These are phyloP conservation scores for Hyphantria cunea DNA, from an alignment of 1,140 invertebrate genomes.

Conservation along the genomic window DNA sequence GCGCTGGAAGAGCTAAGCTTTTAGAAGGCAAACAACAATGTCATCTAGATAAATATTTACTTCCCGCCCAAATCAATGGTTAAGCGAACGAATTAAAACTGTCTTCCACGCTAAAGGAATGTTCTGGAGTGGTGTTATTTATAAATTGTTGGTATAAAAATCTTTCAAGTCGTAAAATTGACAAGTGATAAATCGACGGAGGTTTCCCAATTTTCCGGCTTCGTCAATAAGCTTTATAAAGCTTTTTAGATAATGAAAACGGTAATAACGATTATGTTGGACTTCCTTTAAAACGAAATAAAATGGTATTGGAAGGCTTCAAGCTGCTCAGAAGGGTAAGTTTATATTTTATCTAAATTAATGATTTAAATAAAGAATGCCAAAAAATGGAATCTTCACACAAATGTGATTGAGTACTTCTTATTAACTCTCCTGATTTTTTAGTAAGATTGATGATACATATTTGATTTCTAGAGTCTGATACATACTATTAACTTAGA, in stretches of 20 bases:
- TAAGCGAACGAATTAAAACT: slow-evolving; percentile 44
- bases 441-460: too few relatives aligned
- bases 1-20: slow-evolving; percentile 29
- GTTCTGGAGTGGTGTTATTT: slow-evolving; percentile 11
- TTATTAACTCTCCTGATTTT: too few relatives aligned
- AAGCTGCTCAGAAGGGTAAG: slow-evolving; percentile 44
- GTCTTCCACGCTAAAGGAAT: neutral
- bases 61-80: slow-evolving; percentile 45
- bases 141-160: slow-evolving; percentile 37
- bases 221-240: slow-evolving; percentile 22
- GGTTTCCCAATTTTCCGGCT: slow-evolving; percentile 34
- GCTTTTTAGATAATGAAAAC: slow-evolving; percentile 19
- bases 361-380: too few relatives aligned
- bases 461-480: too few relatives aligned
- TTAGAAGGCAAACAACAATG: slow-evolving; percentile 14
- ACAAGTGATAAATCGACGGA: slow-evolving; percentile 37
- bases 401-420: too few relatives aligned
- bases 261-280: slow-evolving; percentile 17
- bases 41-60: slow-evolving; percentile 58
- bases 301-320: slow-evolving; percentile 37
- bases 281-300: slow-evolving; percentile 29
- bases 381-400: too few relatives aligned
- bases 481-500: too few relatives aligned
- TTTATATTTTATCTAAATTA: slow-evolving; percentile 5
- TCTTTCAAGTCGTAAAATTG: slow-evolving; percentile 43